These are phyloP conservation scores for Notarius quadriscutis DNA, from an alignment of 2,113 vertebrate genomes.

Conservation along the genomic window DNA sequence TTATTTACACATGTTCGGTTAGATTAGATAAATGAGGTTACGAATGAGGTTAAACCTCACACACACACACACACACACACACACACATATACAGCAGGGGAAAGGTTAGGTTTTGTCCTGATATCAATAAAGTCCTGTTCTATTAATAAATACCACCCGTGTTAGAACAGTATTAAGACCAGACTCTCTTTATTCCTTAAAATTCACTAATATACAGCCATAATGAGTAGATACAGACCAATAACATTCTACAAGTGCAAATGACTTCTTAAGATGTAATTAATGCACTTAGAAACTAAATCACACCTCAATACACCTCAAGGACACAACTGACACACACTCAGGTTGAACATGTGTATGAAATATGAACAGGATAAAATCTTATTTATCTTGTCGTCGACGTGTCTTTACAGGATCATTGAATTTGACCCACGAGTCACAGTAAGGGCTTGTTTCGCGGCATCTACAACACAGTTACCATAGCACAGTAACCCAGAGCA, in stretches of 20 bases:
- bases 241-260: neutral
- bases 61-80: neutral
- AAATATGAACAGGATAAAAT: neutral
- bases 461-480: constrained; percentile 20
- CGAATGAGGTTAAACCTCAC: constrained; percentile 27
- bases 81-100: neutral
- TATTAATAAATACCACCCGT: neutral
- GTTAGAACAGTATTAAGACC: neutral
- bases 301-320: neutral
- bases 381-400: neutral
- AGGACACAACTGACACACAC: neutral
- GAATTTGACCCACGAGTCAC: constrained; percentile 12
- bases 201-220: neutral
- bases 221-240: neutral
- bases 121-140: neutral
- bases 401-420: neutral
- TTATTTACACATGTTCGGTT: constrained; percentile 32
- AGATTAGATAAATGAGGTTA: constrained; percentile 37
- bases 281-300: neutral
- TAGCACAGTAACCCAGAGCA: constrained; percentile 21
- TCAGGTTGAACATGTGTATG: neutral
- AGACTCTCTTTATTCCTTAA: neutral
- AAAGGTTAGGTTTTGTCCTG: neutral
- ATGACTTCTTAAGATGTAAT: neutral
- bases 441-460: neutral